Conservation (phyloP, 37 sponge, comb jelly and placozoan species). For the Sycon ciliatum region DNA sequence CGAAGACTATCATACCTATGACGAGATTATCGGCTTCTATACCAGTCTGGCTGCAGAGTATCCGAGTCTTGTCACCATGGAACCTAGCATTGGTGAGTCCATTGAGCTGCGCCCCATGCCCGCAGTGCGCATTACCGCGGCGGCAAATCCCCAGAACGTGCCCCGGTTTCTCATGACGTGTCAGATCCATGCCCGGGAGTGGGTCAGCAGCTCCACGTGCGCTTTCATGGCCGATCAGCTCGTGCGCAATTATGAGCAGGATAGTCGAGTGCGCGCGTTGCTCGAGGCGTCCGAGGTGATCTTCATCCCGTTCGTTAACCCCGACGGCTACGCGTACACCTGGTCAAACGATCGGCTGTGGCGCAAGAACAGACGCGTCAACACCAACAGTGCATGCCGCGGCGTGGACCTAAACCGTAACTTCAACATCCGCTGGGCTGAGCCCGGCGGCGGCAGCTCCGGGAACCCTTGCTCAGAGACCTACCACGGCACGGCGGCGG, state of each 20-base stretch:
- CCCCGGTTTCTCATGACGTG: slow-evolving; percentile 67
- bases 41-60: background rate
- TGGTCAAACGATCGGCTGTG: slow-evolving; percentile 56
- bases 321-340: slow-evolving; percentile 76
- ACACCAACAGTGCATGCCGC: slow-evolving; percentile 21
- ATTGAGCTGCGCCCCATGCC: slow-evolving; percentile 34
- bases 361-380: slow-evolving; percentile 54
- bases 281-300: slow-evolving; percentile 42
- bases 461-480: slow-evolving; percentile 53
- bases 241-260: slow-evolving; percentile 26
- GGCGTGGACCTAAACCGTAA: slow-evolving; percentile 80
- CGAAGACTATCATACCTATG: slow-evolving; percentile 6
- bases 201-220: slow-evolving; percentile 67
- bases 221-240: slow-evolving; percentile 47
- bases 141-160: slow-evolving; percentile 1
- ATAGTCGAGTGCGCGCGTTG: slow-evolving; percentile 1
- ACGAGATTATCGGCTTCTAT: background rate
- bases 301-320: slow-evolving; percentile 56
- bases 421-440: slow-evolving; percentile 54
- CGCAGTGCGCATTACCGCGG: slow-evolving; percentile 53
- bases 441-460: slow-evolving; percentile 48
- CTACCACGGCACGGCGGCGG: slow-evolving; percentile 49
- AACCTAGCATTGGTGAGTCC: slow-evolving; percentile 52
- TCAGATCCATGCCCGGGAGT: slow-evolving; percentile 76
- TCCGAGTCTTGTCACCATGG: slow-evolving; percentile 22